These are phyloP conservation scores for Asobara japonica DNA, from an alignment of 1,140 invertebrate species.

Conservation along the genomic window DNA sequence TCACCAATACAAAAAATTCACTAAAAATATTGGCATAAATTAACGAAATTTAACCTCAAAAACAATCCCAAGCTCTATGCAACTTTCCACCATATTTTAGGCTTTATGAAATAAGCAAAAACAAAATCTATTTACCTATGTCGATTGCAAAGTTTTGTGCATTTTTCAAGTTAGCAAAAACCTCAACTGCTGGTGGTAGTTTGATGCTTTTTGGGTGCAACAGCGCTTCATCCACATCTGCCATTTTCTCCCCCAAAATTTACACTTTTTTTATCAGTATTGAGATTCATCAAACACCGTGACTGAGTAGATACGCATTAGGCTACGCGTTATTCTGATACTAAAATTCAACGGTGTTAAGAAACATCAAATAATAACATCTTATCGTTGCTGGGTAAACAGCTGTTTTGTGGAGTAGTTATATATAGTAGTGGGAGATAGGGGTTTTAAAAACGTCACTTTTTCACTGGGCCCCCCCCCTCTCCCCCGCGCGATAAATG, in stretches of 20 bases:
- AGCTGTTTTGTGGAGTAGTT: not conserved
- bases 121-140: conserved; percentile 68
- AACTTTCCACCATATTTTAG: too few relatives aligned
- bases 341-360: not conserved
- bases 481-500: too few relatives aligned
- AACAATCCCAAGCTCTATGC: too few relatives aligned
- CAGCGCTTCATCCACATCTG: conserved; percentile 49
- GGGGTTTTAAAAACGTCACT: not conserved
- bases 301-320: not conserved
- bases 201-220: conserved; percentile 63
- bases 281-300: not conserved
- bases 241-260: conserved; percentile 41
- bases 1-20: too few relatives aligned
- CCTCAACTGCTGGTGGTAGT: conserved; percentile 67
- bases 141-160: conserved; percentile 79
- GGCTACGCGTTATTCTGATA: not conserved
- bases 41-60: not conserved
- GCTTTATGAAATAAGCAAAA: not conserved
- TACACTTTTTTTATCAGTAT: not conserved
- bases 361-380: not conserved
- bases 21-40: not conserved
- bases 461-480: too few relatives aligned
- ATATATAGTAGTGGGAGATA: not conserved
- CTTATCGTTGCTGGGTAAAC: not conserved
- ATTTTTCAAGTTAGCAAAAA: conserved; percentile 77